Conservation (phyloP, 2,888 invertebrate genomes). For the Lobophora halterata region DNA sequence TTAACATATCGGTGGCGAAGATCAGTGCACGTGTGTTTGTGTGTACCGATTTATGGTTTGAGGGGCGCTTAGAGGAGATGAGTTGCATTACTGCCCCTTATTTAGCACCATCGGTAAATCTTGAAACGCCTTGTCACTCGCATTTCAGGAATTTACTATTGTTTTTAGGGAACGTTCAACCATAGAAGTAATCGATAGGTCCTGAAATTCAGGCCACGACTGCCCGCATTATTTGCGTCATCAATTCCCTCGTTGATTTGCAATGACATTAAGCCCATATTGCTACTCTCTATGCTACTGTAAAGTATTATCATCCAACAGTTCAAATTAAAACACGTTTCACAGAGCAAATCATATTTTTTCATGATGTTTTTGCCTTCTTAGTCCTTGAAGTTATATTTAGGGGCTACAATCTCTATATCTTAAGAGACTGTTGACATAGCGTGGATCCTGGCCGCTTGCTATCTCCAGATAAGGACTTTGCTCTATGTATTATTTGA, state of each 20-base stretch:
- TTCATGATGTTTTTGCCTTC: not conserved
- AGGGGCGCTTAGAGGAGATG: conserved; percentile 35
- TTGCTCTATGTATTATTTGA: conserved; percentile 11
- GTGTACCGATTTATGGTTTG: conserved; percentile 37
- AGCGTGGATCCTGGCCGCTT: conserved; percentile 6
- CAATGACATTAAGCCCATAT: no score
- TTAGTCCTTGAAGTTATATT: conserved; percentile 7
- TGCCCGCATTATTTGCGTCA: conserved; percentile 13
- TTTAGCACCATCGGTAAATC: not conserved
- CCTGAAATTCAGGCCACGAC: conserved; percentile 14
- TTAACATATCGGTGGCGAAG: conserved; percentile 69
- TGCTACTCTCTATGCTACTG: conserved; percentile 10
- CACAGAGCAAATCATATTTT: not conserved
- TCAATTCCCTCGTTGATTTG: conserved; percentile 10
- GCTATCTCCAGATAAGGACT: conserved; percentile 15
- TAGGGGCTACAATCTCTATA: not conserved
- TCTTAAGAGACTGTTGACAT: conserved; percentile 3
- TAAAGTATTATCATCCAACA: no score
- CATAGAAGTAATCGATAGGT: conserved; percentile 1
- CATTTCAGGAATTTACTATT: no score
- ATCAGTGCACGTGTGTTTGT: conserved; percentile 56
- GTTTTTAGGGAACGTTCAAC: not conserved
- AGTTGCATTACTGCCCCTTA: conserved; percentile 6
- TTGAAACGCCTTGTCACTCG: no score
- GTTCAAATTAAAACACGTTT: no score